A percentile compares a stretch with the other conserved stretches of the same genome.
These are phyloP conservation scores for Pristionchus arcanus DNA, from an alignment of 2,888 invertebrate species.

Conservation along the genomic window DNA sequence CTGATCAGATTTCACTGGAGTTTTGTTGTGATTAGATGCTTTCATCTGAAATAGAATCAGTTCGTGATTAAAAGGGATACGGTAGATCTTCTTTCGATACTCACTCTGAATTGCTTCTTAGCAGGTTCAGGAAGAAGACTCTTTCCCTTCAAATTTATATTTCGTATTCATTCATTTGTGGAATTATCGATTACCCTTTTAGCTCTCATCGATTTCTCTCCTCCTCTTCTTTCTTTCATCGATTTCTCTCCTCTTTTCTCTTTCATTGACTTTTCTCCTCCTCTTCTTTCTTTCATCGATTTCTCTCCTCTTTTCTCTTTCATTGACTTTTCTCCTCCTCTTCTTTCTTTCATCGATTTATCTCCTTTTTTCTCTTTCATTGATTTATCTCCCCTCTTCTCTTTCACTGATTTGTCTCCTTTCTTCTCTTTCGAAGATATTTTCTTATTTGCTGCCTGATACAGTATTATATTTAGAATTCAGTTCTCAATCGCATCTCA, in stretches of 20 bases:
- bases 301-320: not conserved
- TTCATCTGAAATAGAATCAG: not conserved
- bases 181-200: not conserved
- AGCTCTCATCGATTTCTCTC: not conserved
- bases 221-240: not conserved
- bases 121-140: not conserved
- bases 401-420: not conserved
- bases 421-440: constrained; percentile 17
- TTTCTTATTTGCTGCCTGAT: constrained; percentile 18
- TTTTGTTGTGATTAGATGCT: constrained; percentile 10
- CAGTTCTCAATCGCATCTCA: constrained; percentile 21
- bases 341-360: not conserved
- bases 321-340: not conserved
- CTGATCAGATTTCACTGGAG: not conserved
- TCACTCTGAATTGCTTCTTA: constrained; percentile 16
- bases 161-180: not conserved
- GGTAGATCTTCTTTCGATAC: not conserved
- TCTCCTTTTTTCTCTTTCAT: not conserved
- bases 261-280: not conserved
- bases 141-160: not conserved
- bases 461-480: not conserved
- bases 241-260: not conserved
- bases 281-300: not conserved
- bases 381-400: not conserved
- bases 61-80: not conserved